Conservation (phyloP, 1,140 invertebrate genomes). For the Ceratosolen solmsi region DNA sequence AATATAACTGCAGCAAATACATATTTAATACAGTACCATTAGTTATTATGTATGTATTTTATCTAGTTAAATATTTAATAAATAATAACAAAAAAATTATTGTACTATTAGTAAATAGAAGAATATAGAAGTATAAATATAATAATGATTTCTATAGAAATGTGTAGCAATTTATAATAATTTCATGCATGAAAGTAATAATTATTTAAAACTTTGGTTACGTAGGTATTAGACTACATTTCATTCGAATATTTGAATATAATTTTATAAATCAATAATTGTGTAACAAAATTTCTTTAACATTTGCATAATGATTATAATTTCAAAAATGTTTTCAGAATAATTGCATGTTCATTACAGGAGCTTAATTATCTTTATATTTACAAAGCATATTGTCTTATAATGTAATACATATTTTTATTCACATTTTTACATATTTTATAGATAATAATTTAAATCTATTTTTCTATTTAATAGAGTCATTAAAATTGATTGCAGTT, state of each 20-base stretch:
- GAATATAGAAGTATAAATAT: no score
- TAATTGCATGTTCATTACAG: not conserved
- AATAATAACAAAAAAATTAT: no score
- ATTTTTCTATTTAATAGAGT: no score
- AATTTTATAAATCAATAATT: not conserved
- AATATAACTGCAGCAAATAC: no score
- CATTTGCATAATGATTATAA: not conserved
- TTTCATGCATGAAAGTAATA: not conserved
- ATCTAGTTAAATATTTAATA: no score
- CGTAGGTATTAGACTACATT: no score
- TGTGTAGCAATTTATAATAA: not conserved
- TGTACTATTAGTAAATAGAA: no score
- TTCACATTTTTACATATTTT: not conserved
- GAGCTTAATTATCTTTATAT: no score
- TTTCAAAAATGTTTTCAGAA: not conserved
- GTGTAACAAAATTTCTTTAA: not conserved
- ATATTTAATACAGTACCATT: no score
- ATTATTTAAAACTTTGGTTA: not conserved
- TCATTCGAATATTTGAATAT: not conserved
- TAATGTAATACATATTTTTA: not conserved
- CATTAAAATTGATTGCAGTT: constrained; percentile 14
- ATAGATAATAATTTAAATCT: not conserved
- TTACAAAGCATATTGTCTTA: not conserved
- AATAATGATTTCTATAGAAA: no score
- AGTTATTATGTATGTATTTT: no score